Percentiles rank a stretch among this genome's conserved stretches.
Conservation (phyloP, 2,797 vertebrate species). For the Phalanger gymnotis region DNA sequence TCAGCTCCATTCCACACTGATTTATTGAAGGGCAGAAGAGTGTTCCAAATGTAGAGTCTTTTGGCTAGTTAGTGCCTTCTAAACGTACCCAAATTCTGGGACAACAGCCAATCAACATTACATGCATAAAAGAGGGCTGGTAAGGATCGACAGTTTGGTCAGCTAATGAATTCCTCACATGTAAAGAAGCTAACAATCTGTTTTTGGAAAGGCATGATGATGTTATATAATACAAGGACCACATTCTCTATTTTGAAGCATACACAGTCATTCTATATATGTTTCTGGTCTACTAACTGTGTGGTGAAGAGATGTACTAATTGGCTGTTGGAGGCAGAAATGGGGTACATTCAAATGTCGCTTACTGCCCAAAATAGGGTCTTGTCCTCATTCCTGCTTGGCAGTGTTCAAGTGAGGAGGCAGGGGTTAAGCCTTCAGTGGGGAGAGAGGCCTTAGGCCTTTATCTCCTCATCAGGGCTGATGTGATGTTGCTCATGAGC, state of each 20-base stretch:
- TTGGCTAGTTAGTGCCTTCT: neutral
- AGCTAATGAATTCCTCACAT: neutral
- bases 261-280: neutral
- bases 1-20: neutral
- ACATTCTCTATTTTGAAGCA: neutral
- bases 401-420: neutral
- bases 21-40: neutral
- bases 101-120: neutral
- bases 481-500: neutral
- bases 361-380: neutral
- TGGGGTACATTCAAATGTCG: neutral
- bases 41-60: neutral
- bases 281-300: neutral
- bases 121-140: neutral
- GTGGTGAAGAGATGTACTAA: neutral
- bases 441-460: neutral
- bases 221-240: neutral
- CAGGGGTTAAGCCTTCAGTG: neutral
- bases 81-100: neutral
- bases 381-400: neutral
- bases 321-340: neutral
- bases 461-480: neutral
- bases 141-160: neutral
- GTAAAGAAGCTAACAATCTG: neutral
- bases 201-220: neutral